phyloP scores from a whole-genome alignment of 2,113 vertebrate genomes.

The Australoheros scitulus region DNA sequence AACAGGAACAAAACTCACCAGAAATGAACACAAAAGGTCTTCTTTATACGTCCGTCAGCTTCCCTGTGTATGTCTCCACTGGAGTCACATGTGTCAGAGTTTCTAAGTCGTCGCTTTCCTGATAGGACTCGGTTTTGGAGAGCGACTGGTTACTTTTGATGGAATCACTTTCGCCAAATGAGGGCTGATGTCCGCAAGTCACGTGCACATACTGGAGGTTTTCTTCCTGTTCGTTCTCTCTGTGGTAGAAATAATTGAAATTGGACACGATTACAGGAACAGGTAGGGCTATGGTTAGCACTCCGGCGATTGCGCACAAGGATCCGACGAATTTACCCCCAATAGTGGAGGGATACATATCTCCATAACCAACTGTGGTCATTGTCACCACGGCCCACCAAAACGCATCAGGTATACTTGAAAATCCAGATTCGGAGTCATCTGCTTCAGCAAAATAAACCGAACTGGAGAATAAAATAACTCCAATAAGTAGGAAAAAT shows the following conservation, averaged over 20 bases:
- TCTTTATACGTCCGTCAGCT: slow-evolving; percentile 76
- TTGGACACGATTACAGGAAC: slow-evolving; percentile 86
- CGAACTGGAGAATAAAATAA: slow-evolving; percentile 94
- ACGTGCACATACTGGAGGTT: slow-evolving; percentile 89
- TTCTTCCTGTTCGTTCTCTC: slow-evolving; percentile 89
- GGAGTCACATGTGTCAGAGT: slow-evolving; percentile 67
- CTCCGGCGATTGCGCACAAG: slow-evolving; percentile 92
- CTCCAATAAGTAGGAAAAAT: slow-evolving; percentile 93
- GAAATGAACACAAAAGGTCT: background rate
- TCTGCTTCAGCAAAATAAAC: slow-evolving; percentile 95
- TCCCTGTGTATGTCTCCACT: slow-evolving; percentile 64
- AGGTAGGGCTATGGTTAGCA: slow-evolving; percentile 91
- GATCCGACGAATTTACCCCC: slow-evolving; percentile 96
- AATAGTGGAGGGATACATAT: slow-evolving; percentile 93
- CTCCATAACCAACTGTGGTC: slow-evolving; percentile 96
- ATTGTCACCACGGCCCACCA: slow-evolving; percentile 99
- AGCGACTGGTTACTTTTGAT: slow-evolving; percentile 83
- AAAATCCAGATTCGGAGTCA: slow-evolving; percentile 85
- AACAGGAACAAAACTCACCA: slow-evolving; percentile 38
- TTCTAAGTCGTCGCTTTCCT: slow-evolving; percentile 82
- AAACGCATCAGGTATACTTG: slow-evolving; percentile 93
- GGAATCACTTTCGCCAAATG: slow-evolving; percentile 82
- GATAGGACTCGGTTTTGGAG: slow-evolving; percentile 83
- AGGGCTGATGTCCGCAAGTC: slow-evolving; percentile 87
- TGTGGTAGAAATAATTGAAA: slow-evolving; percentile 88